Conservation (phyloP, 2,113 vertebrate species). For the Chlorocebus sabaeus region DNA sequence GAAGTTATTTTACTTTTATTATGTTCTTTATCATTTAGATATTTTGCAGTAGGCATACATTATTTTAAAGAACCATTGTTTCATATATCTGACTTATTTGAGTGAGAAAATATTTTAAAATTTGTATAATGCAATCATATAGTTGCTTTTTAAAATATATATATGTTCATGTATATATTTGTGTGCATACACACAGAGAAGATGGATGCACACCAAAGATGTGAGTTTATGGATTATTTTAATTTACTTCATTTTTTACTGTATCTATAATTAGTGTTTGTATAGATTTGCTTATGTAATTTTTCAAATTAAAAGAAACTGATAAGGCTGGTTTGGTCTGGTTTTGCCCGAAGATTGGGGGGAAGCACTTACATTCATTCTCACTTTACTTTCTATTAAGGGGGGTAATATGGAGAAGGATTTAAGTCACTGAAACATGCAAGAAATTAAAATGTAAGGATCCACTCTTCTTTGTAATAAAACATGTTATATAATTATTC, state of each 20-base stretch:
- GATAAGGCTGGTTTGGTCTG: background rate
- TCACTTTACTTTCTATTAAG: background rate
- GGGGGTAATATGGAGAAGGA: background rate
- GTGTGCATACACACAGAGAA: background rate
- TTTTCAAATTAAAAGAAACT: background rate
- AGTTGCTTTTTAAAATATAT: constrained; percentile 22
- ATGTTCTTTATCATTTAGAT: background rate
- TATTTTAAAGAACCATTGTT: constrained; percentile 21
- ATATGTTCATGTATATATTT: background rate
- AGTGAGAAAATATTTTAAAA: constrained; percentile 29
- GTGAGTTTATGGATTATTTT: background rate
- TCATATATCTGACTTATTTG: background rate
- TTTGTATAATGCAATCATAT: background rate
- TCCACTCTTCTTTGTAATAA: background rate
- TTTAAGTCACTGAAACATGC: background rate
- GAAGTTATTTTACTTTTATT: background rate
- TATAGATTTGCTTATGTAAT: background rate
- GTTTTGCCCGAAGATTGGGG: background rate
- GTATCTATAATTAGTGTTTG: background rate
- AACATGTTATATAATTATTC: background rate
- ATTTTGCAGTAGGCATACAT: background rate
- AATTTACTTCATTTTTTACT: background rate
- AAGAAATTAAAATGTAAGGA: background rate
- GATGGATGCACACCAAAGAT: background rate
- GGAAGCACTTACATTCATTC: background rate